Percentiles rank a stretch among this genome's conserved stretches.
Conservation (phyloP, 2,797 vertebrate genomes). For the Antrozous pallidus region DNA sequence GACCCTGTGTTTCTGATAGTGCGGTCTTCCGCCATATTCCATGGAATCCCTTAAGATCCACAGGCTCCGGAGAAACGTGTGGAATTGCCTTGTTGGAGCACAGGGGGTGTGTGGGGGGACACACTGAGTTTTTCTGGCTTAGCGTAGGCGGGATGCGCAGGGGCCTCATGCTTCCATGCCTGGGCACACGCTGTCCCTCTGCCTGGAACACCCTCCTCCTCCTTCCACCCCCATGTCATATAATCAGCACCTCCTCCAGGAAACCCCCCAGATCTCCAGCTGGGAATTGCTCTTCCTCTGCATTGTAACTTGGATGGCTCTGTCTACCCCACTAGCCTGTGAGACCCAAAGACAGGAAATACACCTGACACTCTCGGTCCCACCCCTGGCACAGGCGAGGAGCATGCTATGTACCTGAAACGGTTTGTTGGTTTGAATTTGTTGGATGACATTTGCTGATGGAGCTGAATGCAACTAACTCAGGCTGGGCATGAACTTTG, state of each 20-base stretch:
- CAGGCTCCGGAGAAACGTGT: not conserved
- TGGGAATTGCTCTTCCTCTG: not conserved
- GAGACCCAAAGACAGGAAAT: not conserved
- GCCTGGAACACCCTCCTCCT: not conserved
- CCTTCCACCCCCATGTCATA: not conserved
- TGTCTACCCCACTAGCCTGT: not conserved
- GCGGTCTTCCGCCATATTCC: not conserved
- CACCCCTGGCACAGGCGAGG: not conserved
- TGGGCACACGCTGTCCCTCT: not conserved
- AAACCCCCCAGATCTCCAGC: not conserved
- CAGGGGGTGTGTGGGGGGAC: no score
- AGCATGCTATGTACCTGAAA: not conserved
- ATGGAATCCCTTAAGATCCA: not conserved
- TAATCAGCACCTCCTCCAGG: not conserved
- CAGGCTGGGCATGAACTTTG: conserved; percentile 34
- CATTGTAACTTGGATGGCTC: not conserved
- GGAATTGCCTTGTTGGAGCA: not conserved
- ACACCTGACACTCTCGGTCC: not conserved
- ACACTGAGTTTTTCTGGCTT: not conserved
- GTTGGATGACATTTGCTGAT: not conserved
- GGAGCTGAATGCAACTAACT: not conserved
- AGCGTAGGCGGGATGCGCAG: not conserved
- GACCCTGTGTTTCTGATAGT: not conserved
- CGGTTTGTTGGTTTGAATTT: not conserved
- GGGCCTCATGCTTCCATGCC: not conserved